Conservation (phyloP, 2,797 vertebrate species). For the Mormyrops boulengeri region DNA sequence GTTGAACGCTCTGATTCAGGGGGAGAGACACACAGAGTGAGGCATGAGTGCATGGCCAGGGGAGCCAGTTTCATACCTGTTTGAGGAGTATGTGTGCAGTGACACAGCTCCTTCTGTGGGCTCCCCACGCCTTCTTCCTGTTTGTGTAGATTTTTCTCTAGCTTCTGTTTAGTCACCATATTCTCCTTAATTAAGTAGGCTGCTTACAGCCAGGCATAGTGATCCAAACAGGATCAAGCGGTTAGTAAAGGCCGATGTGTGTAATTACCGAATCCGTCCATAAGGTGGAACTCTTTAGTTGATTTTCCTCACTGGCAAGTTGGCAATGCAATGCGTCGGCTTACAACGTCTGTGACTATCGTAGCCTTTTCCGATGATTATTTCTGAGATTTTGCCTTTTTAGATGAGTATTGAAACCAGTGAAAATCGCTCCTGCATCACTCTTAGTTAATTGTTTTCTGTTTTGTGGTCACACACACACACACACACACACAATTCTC, state of each 20-base stretch:
- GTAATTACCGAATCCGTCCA: not conserved
- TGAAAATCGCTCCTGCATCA: not conserved
- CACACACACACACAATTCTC: not conserved
- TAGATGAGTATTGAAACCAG: not conserved
- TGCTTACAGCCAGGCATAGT: not conserved
- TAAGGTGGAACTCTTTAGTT: conserved; percentile 7
- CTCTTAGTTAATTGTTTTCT: not conserved
- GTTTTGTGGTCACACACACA: not conserved
- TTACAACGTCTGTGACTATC: not conserved
- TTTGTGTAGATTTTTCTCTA: not conserved
- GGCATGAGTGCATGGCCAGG: not conserved
- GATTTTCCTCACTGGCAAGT: not conserved
- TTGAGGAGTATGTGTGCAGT: not conserved
- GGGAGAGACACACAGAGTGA: not conserved
- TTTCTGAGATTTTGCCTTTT: not conserved
- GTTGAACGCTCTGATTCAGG: not conserved
- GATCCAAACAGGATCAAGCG: not conserved
- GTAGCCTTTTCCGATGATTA: not conserved
- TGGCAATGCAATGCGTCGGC: not conserved
- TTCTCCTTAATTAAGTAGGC: not conserved
- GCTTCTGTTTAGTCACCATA: not conserved
- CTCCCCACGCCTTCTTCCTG: not conserved
- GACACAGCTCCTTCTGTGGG: not conserved
- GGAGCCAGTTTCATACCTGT: not conserved
- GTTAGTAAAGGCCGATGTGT: not conserved